Conservation (phyloP, 2,113 vertebrate genomes). For the Gnathochromis pfefferi region DNA sequence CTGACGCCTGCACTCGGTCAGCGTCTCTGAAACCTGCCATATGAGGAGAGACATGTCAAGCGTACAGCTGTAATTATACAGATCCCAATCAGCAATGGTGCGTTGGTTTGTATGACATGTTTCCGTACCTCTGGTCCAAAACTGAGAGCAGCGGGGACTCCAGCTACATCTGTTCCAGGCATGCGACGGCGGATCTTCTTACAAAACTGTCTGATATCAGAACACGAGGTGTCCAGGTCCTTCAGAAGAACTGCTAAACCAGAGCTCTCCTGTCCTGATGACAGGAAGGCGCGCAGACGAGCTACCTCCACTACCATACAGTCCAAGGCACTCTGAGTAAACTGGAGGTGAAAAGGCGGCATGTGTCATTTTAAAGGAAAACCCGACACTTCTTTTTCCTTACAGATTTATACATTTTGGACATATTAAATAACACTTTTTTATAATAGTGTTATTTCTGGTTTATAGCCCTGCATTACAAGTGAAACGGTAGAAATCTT, state of each 20-base stretch:
- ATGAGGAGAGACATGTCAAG: background rate
- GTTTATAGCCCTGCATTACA: background rate
- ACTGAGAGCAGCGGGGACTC: slow-evolving; percentile 83
- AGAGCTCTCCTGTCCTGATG: slow-evolving; percentile 81
- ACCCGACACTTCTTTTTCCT: background rate
- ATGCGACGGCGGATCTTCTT: slow-evolving; percentile 97
- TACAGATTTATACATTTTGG: background rate
- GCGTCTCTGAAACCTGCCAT: slow-evolving; percentile 80
- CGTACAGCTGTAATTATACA: background rate
- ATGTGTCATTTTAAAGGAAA: background rate
- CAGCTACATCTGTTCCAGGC: slow-evolving; percentile 88
- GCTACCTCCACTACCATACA: slow-evolving; percentile 90
- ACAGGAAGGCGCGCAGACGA: slow-evolving; percentile 82
- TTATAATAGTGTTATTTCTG: background rate
- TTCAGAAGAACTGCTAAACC: slow-evolving; percentile 81
- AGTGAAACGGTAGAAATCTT: accelerated
- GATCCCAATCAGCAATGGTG: accelerated
- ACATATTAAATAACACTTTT: background rate
- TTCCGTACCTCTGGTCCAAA: slow-evolving; percentile 65
- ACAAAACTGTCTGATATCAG: slow-evolving; percentile 92
- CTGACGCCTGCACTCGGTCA: slow-evolving; percentile 89
- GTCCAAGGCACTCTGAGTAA: slow-evolving; percentile 93
- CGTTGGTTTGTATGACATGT: accelerated
- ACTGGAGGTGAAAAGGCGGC: slow-evolving; percentile 62
- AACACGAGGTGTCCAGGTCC: slow-evolving; percentile 92